Evolutionary conservation across 2,888 invertebrate species (phyloP).

Genomic region (Rotaria magnacalcarata): DNA sequence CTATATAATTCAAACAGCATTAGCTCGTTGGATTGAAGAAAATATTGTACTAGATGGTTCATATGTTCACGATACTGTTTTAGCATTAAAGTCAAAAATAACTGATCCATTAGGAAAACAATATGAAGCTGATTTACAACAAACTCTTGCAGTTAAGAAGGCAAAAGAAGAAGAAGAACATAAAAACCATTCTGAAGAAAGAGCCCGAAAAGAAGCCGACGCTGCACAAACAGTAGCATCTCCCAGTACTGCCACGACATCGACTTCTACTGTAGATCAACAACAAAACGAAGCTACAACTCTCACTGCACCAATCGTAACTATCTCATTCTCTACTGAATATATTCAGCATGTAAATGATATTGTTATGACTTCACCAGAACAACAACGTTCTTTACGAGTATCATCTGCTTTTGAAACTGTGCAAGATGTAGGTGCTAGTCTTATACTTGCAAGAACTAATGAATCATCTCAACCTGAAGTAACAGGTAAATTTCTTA

Average conservation of each 20-base stretch:
- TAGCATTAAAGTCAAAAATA: constrained; percentile 61
- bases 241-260: background rate
- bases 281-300: background rate
- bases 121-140: background rate
- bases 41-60: constrained; percentile 70
- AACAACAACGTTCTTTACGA: background rate
- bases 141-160: constrained; percentile 60
- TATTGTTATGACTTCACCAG: constrained; percentile 24
- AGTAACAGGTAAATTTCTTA: background rate
- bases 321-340: background rate
- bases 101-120: constrained; percentile 64
- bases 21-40: constrained; percentile 75
- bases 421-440: background rate
- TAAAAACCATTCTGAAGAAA: constrained; percentile 61
- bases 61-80: constrained; percentile 40
- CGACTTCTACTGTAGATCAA: background rate
- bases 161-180: constrained; percentile 66
- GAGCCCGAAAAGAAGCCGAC: constrained; percentile 59
- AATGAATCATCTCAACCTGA: background rate
- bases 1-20: constrained; percentile 45
- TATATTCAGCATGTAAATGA: background rate
- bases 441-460: background rate
- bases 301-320: background rate
- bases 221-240: constrained; percentile 35
- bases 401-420: background rate